Evolutionary conservation across 2,113 vertebrate genomes (phyloP), one percentile per base, ranked within the genome.

Genomic region (Halcyon malimbica): DNA sequence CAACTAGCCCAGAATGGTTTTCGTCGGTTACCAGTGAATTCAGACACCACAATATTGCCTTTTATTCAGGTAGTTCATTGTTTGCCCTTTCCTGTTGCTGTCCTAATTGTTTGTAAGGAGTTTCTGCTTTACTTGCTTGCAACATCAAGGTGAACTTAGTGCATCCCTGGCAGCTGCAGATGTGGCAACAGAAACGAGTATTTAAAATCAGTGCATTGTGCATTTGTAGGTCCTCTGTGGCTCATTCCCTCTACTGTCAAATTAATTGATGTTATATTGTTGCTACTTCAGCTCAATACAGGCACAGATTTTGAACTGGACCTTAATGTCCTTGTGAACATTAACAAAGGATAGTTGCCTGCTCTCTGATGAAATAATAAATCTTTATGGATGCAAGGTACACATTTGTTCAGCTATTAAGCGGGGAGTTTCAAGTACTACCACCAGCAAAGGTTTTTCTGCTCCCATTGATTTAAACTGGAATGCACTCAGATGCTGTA

Each of bases 151-250:
- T 94, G 64, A 87, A 76, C 39, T 48, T 60, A n/a, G 12, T 78
- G 20, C 1, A 1, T 16, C 23, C 81, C 73, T 91, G 80, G 42
- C 64, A 91, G 69, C 74, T 96, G 76, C 60, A 74, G 67, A 60
- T 48, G 48, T 71, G 78, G 73, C 29, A 81, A 42, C 39, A 63
- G 56, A 83, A 82, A 87, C 13, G 18, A 54, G 42, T 3, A 2
- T 54, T 80, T 94, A 41, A 91, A 94, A 81, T 33, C 0, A 1
- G 39, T 84, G 23, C 37, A 24, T 48, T 70, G 69, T 87, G 69
- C 18, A 21, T 89, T 91, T 91, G 42, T 79, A 70, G 87, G 69
- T 29, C 89, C 62, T 91, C 73, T 71, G 83, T 81, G 87, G 51
- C 77, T 89, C 17, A 2, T 81, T 91, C 44, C 21, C 20, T 59